Base-by-base conservation (phyloP, 53 echinoderm and acorn worm species). In the Actinopyga echinites region DNA sequence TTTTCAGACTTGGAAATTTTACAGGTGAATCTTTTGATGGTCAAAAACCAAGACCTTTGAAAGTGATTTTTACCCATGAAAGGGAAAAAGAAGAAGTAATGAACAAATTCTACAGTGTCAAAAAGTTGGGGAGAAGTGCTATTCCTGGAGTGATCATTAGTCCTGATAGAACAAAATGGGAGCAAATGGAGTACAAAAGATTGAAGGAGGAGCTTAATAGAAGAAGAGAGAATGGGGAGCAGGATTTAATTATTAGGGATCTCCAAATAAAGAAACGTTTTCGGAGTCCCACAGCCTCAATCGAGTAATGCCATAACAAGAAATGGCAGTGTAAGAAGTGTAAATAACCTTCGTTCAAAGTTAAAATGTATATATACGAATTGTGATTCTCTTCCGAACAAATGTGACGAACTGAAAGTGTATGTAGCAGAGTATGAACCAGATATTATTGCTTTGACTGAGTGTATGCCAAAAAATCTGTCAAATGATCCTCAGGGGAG, bases 341-440 rank as follows among this genome's bases (percentile, higher is more conserved):
- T 40, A 40, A 40, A 40, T 40, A 40, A 40, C 40, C 10, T 40
- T 2, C 60, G 28, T 25, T 25, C 60, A 10, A 60, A 60, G 59
- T 13, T 59, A 6, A 59, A 59, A 59, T 74, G 26, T 52, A 24
- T 74, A 49, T 74, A 74, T 49, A 45, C 74, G 15, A 74, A 74
- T 29, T 74, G 45, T 74, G 60, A 79, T n/a, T 74, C 74, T 74
- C 74, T 74, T 53, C 52, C 74, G 6, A 74, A 74, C 24, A 54
- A 74, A 28, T 49, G 43, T 74, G 53, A 67, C 10, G 67, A 67
- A 32, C 58, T 58, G 22, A 74, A 74, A 49, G 5, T 23, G 22
- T 74, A 74, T 26, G 26, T 74, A 74, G 74, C 74, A 2, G 74
- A 43, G 74, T 44, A 74, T 74, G 9, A 44, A 4, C 74, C 74